A percentile compares a stretch with the other conserved stretches of the same genome.
phyloP scores from a whole-genome alignment of 2,888 invertebrate genomes.

The Athrips mouffetella region DNA sequence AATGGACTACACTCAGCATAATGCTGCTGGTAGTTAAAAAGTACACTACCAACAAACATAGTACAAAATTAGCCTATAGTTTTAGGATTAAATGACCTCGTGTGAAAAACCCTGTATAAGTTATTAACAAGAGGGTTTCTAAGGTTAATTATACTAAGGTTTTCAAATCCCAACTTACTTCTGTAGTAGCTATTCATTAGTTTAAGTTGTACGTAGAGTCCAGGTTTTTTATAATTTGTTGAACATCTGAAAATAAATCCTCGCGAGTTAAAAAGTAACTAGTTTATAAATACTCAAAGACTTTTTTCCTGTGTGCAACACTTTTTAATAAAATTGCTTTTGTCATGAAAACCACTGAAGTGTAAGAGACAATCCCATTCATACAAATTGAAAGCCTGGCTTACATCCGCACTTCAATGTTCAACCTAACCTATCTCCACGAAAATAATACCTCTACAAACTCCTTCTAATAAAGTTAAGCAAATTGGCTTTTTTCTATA shows the following conservation, averaged over 20 bases:
- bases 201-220: not conserved
- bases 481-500: constrained; percentile 9
- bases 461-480: not conserved
- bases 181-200: not conserved
- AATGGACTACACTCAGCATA: no score
- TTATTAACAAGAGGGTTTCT: no score
- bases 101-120: no score
- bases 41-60: no score
- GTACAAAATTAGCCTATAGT: no score
- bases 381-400: not conserved
- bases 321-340: no score
- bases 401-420: not conserved
- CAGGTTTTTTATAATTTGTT: not conserved
- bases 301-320: no score
- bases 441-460: not conserved
- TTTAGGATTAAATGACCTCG: no score
- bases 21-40: no score
- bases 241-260: not conserved
- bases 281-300: not conserved
- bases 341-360: not conserved
- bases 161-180: not conserved
- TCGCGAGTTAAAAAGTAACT: no score
- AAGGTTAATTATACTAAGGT: not conserved
- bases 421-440: not conserved
- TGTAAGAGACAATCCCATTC: not conserved